Evolutionary conservation across 2,113 vertebrate species (phyloP).

Genomic region (Australoheros scitulus): DNA sequence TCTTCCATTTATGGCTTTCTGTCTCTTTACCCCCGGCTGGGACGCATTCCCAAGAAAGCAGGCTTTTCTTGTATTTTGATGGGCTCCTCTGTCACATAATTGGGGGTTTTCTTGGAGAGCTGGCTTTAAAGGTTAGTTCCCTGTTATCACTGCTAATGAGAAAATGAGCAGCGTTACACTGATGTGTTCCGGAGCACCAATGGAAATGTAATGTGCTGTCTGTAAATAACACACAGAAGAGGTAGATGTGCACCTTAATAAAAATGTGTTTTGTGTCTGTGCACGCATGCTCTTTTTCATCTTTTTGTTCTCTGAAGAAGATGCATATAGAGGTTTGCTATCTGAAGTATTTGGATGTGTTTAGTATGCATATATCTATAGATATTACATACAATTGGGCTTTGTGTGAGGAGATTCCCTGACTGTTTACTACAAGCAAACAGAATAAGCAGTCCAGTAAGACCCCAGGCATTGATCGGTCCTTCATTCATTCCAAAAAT

Average conservation of each 20-base stretch:
- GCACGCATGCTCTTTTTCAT: not conserved
- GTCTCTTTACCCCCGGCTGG: constrained; percentile 58
- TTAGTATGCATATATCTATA: not conserved
- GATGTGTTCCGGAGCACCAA: constrained; percentile 40
- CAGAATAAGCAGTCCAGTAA: not conserved
- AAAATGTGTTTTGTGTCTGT: constrained; percentile 5
- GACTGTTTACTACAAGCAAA: constrained; percentile 7
- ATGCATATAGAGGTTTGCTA: not conserved
- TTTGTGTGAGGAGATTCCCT: constrained; percentile 15
- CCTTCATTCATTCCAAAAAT: constrained; percentile 29
- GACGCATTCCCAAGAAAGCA: constrained; percentile 19
- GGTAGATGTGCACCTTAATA: constrained; percentile 26
- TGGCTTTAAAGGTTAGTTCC: constrained; percentile 63
- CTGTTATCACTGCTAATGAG: constrained; percentile 73
- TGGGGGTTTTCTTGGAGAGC: constrained; percentile 58
- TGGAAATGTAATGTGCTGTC: constrained; percentile 43
- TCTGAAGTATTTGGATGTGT: not conserved
- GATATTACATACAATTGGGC: not conserved
- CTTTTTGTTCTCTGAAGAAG: constrained; percentile 5
- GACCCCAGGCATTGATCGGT: constrained; percentile 9
- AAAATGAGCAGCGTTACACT: constrained; percentile 60
- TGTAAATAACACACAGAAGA: constrained; percentile 58
- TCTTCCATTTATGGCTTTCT: constrained; percentile 37
- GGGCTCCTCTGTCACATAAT: constrained; percentile 65
- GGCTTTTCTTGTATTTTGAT: constrained; percentile 49